Conservation (phyloP, 2,797 vertebrate genomes). For the Orientallactaga sibirica region DNA sequence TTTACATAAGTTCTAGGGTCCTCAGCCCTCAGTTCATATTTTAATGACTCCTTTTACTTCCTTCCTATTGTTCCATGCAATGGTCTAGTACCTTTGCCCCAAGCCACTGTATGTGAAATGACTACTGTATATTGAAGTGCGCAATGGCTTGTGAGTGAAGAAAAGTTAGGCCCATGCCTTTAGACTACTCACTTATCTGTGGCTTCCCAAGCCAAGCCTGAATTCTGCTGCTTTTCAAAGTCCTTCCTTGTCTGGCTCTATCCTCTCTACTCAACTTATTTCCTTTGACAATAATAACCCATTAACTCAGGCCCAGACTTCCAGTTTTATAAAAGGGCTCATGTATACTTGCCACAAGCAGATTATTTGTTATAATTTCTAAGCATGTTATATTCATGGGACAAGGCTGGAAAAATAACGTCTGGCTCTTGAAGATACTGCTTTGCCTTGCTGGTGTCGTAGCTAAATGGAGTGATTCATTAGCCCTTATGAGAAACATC, state of each 20-base stretch:
- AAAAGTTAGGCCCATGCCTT: background rate
- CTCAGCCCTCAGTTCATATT: background rate
- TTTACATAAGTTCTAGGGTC: no score
- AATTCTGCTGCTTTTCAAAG: slow-evolving; percentile 56
- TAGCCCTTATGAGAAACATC: slow-evolving; percentile 68
- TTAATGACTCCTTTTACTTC: slow-evolving; percentile 42
- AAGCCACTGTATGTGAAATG: background rate
- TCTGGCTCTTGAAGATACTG: slow-evolving; percentile 79
- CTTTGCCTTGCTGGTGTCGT: slow-evolving; percentile 74
- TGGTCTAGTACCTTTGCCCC: background rate
- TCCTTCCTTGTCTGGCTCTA: background rate
- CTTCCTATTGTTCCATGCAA: background rate
- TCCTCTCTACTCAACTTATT: slow-evolving; percentile 32
- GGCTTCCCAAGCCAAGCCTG: background rate
- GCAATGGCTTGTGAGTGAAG: background rate
- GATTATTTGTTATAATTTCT: slow-evolving; percentile 79
- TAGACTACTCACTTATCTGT: background rate
- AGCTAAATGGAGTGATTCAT: slow-evolving; percentile 80
- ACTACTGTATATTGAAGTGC: background rate
- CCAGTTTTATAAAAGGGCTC: slow-evolving; percentile 70
- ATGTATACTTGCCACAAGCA: slow-evolving; percentile 72
- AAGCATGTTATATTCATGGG: slow-evolving; percentile 58
- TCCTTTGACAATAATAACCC: slow-evolving; percentile 68
- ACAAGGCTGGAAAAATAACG: slow-evolving; percentile 68
- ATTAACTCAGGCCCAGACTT: slow-evolving; percentile 63